Percentiles rank a stretch among this genome's conserved stretches.
Conservation (phyloP, 2,888 invertebrate genomes). For the Myopa testacea region DNA sequence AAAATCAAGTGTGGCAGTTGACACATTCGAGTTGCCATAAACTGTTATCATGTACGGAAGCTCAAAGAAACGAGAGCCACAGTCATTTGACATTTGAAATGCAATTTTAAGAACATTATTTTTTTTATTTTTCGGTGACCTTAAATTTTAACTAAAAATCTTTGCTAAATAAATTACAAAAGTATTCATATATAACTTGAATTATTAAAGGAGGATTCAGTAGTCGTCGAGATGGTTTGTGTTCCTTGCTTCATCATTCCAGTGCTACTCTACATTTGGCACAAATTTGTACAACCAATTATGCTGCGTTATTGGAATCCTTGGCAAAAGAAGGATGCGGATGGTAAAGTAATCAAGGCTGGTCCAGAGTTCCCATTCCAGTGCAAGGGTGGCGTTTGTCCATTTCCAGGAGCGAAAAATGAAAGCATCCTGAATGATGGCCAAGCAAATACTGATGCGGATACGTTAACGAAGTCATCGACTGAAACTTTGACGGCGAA, state of each 20-base stretch:
- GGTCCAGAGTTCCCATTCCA: conserved; percentile 73
- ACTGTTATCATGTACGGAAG: no score
- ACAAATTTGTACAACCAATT: conserved; percentile 85
- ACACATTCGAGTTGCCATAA: no score
- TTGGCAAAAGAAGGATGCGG: conserved; percentile 76
- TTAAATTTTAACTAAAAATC: no score
- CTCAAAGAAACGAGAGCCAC: no score
- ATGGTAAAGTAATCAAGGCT: conserved; percentile 71
- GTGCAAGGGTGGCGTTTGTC: conserved; percentile 73
- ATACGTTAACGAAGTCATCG: conserved; percentile 1
- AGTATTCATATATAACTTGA: no score
- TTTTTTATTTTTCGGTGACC: no score
- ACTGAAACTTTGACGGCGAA: conserved; percentile 4
- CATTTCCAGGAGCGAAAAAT: conserved; percentile 57
- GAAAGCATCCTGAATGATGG: conserved; percentile 35
- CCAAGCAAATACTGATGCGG: background rate
- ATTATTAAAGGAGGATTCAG: background rate
- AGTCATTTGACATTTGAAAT: no score
- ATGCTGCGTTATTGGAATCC: conserved; percentile 86
- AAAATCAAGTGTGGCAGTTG: no score
- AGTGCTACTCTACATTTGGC: conserved; percentile 83
- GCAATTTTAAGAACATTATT: no score
- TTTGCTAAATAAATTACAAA: no score
- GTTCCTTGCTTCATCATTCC: conserved; percentile 89
- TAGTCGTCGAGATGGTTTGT: conserved; percentile 75